Base-by-base conservation (phyloP, 2,113 vertebrate species). In the Osmerus eperlanus region DNA sequence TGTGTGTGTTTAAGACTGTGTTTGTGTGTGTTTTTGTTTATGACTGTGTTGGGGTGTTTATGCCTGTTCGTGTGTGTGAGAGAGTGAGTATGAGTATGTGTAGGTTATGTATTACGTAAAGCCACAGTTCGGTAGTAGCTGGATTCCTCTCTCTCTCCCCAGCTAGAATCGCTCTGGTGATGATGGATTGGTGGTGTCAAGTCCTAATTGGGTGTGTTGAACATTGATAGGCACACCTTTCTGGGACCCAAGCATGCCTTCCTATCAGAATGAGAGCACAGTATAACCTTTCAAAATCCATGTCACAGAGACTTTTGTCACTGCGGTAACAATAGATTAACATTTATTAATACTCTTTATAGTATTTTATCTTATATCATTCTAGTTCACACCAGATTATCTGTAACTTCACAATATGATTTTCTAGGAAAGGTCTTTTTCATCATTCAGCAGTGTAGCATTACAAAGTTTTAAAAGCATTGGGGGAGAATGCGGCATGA, bases 121-220 rank as follows among this genome's bases (percentile, higher is more conserved):
- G 79, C 65, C 75, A 79, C 74, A 84, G 81, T 85, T 85, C 83
- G 83, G 83, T 73, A 70, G 79, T 70, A 89, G 84, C 88, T 89
- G 82, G 86, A 89, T 85, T 85, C 52, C 78, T 84, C 80, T 70
- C 81, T 86, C 76, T 79, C 81, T 81, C 77, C 53, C 67, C 85
- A 89, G 86, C 85, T 86, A 83, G 81, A 87, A 83, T 90, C 86
- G 87, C 80, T 88, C 89, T 85, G 82, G 83, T 85, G 83, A 86
- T 91, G 88, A 91, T 86, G 76, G 89, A 90, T 84, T 87, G 78
- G 75, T 23, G 75, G 74, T 91, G 90, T 90, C 86, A 86, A 73
- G 69, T 81, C 78, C 82, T 87, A 90, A 91, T 89, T 85, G 85
- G 73, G 77, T 83, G 69, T 88, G 84, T 87, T 91, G 79, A 85